Base-by-base conservation (phyloP, 2,797 vertebrate genomes). In the Streptopelia turtur region DNA sequence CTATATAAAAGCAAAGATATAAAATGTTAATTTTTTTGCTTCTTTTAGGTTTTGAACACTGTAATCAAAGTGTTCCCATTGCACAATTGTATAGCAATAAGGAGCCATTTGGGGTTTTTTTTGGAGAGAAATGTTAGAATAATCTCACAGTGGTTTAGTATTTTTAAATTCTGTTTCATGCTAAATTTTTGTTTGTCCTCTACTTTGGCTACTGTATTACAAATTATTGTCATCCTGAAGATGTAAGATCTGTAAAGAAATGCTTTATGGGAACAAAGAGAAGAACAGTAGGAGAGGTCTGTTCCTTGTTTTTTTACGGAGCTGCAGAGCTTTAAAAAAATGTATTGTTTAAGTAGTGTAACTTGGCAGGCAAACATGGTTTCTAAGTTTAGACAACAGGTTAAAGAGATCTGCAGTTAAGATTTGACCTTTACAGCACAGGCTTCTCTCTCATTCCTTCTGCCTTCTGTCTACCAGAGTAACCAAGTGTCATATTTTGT, bases 381-480 rank as follows among this genome's bases (percentile, higher is more conserved):
- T 65, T 80, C 6, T 35, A 37, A 56, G 22, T 76, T 71, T 59
- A 74, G 56, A 47, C 52, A 87, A 24, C 0, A 2, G 23, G 31
- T 66, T 93, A 90, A 89, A 95, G 60, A 77, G 52, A 70, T 72
- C 41, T 8, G 33, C 69, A 14, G 55, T 70, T 78, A 49, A 69
- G 20, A 64, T 80, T 31, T 95, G 75, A 95, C 83, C 59, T 90
- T 93, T 43, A 69, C n/a, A 83, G 50, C 33, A 82, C 50, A 50
- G 43, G 9, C 20, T 85, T 4, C 22, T 70, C 20, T 69, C 41
- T 90, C 43, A n/a, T 78, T 91, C 56, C 21, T 78, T 81, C 66
- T 86, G 43, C 25, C 43, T 83, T 87, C 88, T 23, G 21, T 70
- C 47, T 68, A 55, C 22, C 33, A 45, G 39, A 81, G 27, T 53